Evolutionary conservation across 1,140 invertebrate genomes (phyloP), one percentile per base, ranked within the genome.

Genomic region (Tachypleus tridentatus): DNA sequence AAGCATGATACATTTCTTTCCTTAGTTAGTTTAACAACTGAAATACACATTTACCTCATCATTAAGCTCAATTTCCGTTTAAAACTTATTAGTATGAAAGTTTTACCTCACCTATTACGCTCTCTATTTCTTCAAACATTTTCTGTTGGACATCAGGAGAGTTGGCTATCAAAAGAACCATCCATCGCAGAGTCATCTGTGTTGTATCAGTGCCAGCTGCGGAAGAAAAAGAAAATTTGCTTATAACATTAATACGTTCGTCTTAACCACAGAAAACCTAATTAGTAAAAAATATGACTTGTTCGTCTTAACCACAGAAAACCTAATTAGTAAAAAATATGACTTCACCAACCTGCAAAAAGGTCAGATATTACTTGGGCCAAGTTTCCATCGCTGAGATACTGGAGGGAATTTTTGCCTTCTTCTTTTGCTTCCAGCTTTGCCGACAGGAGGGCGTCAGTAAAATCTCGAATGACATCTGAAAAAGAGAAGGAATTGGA

Each of bases 361-460:
- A 76, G 50, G 52, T 74, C 71, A 11, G 67, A 58, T 10, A 65
- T 58, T 29, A 65, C 62, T n/a, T 53, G 50, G 3, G 47, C 48
- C n/a, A 72, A 50, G n/a, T 72, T 63, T 11, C 67, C 7, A 56
- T 57, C 57, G 3, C 2, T 62, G 62, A 54, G 49, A 29, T 61
- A 52, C 8, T n/a, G 64, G 6, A 54, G 56, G 52, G 4, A 54
- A 4, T 68, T 61, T 57, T 58, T 56, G 49, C 61, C 58, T 58
- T 65, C 56, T 4, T 61, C 50, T 5, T 48, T 61, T 47, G 66
- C 67, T 9, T 52, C 49, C n/a, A 82, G 74, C 79, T 88, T 85
- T 77, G 88, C 83, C 56, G 87, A 80, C 29, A 93, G 77, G 73
- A 91, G 92, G 10, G 84, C 83, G 70, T 93, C 89, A 82, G 93